phyloP scores from a whole-genome alignment of 2,797 vertebrate genomes.

The Tangara arthus region DNA sequence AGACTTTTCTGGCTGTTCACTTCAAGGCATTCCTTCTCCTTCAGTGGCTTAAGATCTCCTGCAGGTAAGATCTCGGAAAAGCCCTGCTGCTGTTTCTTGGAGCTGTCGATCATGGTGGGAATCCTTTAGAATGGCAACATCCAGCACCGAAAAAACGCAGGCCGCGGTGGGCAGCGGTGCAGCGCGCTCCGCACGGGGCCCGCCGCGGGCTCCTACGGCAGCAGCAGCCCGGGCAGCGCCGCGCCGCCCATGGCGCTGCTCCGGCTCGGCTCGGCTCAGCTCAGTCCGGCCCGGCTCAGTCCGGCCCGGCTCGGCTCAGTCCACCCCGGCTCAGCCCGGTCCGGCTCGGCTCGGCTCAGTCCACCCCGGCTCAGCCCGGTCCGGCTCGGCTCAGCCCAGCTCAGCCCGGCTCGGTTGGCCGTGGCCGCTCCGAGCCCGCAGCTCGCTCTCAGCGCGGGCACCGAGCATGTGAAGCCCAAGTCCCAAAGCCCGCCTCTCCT shows the following conservation, averaged over 20 bases:
- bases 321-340: fast-evolving
- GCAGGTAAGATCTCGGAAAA: constrained; percentile 76
- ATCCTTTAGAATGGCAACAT: constrained; percentile 61
- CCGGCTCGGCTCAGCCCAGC: too few species aligned
- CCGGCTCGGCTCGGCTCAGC: not conserved
- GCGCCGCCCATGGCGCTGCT: not conserved
- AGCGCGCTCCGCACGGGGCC: not conserved
- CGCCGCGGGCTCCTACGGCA: not conserved
- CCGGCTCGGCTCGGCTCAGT: fast-evolving
- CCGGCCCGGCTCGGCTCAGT: too few species aligned
- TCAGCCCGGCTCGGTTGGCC: too few species aligned
- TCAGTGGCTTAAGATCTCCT: constrained; percentile 70
- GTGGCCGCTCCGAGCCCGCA: not conserved
- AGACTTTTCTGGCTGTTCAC: constrained; percentile 79
- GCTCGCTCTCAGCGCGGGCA: constrained; percentile 30
- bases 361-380: fast-evolving
- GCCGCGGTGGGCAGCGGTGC: not conserved
- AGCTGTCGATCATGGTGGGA: constrained; percentile 82
- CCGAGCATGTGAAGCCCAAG: constrained; percentile 33
- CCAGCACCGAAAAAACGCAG: not conserved
- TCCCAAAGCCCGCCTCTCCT: constrained; percentile 68
- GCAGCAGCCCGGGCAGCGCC: not conserved
- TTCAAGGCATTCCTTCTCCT: constrained; percentile 81
- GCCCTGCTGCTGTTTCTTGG: constrained; percentile 79
- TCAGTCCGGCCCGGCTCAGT: not conserved